These are phyloP conservation scores for Rhea pennata DNA, from an alignment of 2,113 vertebrate species.

Conservation along the genomic window DNA sequence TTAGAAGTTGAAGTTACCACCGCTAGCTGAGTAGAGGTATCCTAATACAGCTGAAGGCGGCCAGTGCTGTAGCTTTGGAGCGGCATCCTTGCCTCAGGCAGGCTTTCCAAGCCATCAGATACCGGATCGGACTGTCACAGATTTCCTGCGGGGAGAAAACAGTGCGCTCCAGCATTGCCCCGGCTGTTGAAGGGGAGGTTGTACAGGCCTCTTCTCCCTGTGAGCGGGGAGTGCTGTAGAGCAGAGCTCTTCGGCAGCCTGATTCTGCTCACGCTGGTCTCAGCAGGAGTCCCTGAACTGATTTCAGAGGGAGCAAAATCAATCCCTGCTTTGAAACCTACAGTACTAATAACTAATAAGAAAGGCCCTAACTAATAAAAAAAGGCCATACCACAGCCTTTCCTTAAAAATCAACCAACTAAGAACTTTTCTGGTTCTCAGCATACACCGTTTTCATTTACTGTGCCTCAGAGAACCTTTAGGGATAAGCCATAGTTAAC, in stretches of 20 bases:
- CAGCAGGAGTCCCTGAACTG: constrained; percentile 12
- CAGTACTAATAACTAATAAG: not conserved
- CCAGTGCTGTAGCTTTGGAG: not conserved
- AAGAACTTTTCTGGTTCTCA: not conserved
- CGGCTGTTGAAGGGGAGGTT: not conserved
- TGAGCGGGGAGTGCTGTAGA: not conserved
- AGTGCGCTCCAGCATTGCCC: not conserved
- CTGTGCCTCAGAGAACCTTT: not conserved
- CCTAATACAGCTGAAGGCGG: not conserved
- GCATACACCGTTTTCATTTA: not conserved
- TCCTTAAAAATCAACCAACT: not conserved
- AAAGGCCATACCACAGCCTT: not conserved
- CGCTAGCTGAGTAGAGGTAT: not conserved
- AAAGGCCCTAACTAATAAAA: too few relatives aligned
- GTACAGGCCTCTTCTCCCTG: not conserved
- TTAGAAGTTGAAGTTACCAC: not conserved
- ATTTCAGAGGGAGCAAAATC: constrained; percentile 33
- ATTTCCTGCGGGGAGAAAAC: not conserved
- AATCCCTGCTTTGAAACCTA: constrained; percentile 21
- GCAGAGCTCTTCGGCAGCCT: constrained; percentile 4
- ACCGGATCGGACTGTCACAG: not conserved
- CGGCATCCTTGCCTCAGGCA: not conserved
- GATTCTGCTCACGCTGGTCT: not conserved
- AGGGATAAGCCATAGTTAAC: not conserved
- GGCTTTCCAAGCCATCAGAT: not conserved